These are phyloP conservation scores for Lycia hirtaria DNA, from an alignment of 2,888 invertebrate species.

Conservation along the genomic window DNA sequence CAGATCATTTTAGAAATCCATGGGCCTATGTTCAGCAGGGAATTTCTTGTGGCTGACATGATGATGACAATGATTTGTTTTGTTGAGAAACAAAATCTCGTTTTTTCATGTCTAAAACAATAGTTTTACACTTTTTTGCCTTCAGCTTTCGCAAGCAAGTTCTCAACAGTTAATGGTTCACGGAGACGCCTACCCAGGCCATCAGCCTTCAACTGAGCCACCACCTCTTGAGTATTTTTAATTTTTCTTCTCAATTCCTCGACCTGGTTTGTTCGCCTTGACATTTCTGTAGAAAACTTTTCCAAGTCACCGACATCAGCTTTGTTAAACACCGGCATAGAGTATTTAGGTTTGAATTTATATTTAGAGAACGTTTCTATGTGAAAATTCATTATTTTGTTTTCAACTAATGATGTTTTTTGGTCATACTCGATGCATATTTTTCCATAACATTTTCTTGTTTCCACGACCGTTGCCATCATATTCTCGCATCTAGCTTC, in stretches of 20 bases:
- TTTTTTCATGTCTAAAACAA: too few species aligned
- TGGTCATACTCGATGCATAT: constrained; percentile 69
- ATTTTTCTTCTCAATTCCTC: constrained; percentile 56
- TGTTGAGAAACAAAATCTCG: too few species aligned
- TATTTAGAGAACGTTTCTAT: constrained; percentile 63
- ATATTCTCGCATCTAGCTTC: constrained; percentile 72
- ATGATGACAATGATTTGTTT: too few species aligned
- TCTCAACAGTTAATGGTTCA: constrained; percentile 60
- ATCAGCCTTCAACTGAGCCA: constrained; percentile 64
- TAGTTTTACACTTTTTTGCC: constrained; percentile 44
- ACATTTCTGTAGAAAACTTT: constrained; percentile 57
- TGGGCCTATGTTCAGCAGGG: too few species aligned
- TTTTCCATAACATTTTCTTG: constrained; percentile 74
- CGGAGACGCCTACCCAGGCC: constrained; percentile 53
- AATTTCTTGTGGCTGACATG: too few species aligned
- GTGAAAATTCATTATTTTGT: constrained; percentile 67
- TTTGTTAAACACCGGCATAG: constrained; percentile 47
- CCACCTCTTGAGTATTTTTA: constrained; percentile 60
- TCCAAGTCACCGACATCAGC: constrained; percentile 61
- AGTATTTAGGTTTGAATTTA: constrained; percentile 62
- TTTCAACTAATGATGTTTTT: constrained; percentile 64
- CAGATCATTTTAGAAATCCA: too few species aligned
- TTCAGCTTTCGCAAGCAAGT: constrained; percentile 61
- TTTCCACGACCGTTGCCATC: constrained; percentile 76
- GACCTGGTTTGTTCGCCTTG: constrained; percentile 51